A percentile compares a stretch with the other conserved stretches of the same genome.
phyloP scores from a whole-genome alignment of 2,888 invertebrate genomes.

The Silvanus unidentatus region DNA sequence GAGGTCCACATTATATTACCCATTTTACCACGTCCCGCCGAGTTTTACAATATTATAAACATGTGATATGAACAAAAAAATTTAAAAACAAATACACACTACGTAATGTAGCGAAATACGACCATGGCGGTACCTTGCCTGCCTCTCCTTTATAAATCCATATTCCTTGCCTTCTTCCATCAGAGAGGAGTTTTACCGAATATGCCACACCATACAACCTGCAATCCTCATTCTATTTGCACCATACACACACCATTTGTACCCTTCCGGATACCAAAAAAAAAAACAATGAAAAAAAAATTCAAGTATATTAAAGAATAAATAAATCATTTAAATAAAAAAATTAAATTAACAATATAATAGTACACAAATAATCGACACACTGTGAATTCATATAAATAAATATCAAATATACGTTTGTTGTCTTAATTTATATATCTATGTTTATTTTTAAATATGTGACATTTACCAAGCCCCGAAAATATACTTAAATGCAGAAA shows the following conservation, averaged over 20 bases:
- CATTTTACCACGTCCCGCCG: constrained; percentile 25
- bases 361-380: constrained; percentile 46
- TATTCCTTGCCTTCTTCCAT: constrained; percentile 8
- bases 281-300: too few relatives aligned
- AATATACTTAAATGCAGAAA: too few relatives aligned
- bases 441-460: constrained; percentile 16
- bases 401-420: constrained; percentile 42
- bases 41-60: constrained; percentile 39
- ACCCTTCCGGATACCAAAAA: constrained; percentile 21
- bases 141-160: constrained; percentile 15
- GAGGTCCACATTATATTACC: constrained; percentile 4
- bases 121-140: constrained; percentile 33
- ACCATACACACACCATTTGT: constrained; percentile 41
- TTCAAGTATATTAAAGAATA: too few relatives aligned
- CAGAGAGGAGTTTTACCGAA: constrained; percentile 16
- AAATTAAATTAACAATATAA: constrained; percentile 22
- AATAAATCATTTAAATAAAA: too few relatives aligned
- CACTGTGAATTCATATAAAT: constrained; percentile 45
- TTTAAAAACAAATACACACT: constrained; percentile 12
- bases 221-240: constrained; percentile 38
- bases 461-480: too few relatives aligned
- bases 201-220: constrained; percentile 20
- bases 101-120: constrained; percentile 33
- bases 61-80: constrained; percentile 38
- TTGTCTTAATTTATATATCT: constrained; percentile 35